Evolutionary conservation across 2,113 vertebrate genomes (phyloP), one percentile per base, ranked within the genome.

Genomic region (Nestor notabilis): DNA sequence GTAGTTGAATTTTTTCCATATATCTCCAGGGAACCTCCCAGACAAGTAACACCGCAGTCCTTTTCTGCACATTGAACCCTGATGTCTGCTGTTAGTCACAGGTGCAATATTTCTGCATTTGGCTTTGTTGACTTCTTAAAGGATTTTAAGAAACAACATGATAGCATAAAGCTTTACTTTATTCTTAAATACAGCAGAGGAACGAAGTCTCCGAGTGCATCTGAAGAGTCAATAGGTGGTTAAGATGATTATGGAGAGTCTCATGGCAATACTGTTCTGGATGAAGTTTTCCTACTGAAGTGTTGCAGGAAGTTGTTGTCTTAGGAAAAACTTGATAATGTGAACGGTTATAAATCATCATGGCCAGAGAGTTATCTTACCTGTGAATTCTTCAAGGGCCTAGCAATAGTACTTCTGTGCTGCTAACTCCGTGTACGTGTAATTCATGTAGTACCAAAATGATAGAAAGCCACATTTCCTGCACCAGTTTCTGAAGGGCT

Each of bases 321-420:
- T 5, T 81, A 17, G 31, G 44, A 37, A 66, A 72, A 81, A 74
- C n/a, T 0, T 29, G 7, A 2, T 39, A 50, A 71, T 0, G 0
- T 25, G 15, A 55, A n/a, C 15, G 6, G 15, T 43, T 83, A 72
- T 44, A 43, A 69, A 20, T 46, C 9, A 7, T 27, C 18, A 2
- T 35, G n/a, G 15, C 18, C 10, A n/a, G 27, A 72, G 44, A 61
- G 37, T 58, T 49, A 9, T 15, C 31, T 70, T 61, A 10, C 33
- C 33, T 92, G 53, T 70, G 46, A 90, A 55, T 83, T 80, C 27
- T 65, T 14, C 8, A 70, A 52, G 50, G 37, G 83, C 41, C 37
- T 61, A 35, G n/a, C 41, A 80, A 1, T 60, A 39, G 25, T 65
- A 31, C 27, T 83, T 88, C 24, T 69, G 3, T 86, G 20, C 10